Conservation (phyloP, 92 coral and sea anemone species). For the Metridium senile region DNA sequence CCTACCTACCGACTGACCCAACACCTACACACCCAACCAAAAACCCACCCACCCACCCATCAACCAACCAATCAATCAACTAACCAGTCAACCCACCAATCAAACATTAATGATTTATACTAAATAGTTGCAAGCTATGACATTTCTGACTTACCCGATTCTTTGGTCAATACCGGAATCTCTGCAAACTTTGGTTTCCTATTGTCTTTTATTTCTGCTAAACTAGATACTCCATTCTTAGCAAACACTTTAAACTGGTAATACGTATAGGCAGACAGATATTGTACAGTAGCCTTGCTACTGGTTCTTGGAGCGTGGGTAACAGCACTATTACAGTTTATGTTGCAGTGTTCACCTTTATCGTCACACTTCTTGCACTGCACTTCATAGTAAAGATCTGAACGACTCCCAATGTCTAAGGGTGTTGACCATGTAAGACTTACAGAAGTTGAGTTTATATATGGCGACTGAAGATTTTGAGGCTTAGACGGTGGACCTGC, state of each 20-base stretch:
- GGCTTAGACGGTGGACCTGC: constrained; percentile 66
- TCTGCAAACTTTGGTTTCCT: constrained; percentile 16
- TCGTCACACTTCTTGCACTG: constrained; percentile 48
- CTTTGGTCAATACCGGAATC: constrained; percentile 27
- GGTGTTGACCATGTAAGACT: constrained; percentile 47
- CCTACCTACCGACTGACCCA: no score
- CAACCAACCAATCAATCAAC: no score
- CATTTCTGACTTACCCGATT: constrained; percentile 36
- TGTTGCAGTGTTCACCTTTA: constrained; percentile 23
- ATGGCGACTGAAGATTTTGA: not conserved
- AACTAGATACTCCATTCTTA: constrained; percentile 46
- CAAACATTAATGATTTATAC: no score
- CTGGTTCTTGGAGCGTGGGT: not conserved
- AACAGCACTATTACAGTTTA: constrained; percentile 3
- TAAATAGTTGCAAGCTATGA: no score
- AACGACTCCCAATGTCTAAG: constrained; percentile 26
- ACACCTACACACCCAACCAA: no score
- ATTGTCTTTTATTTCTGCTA: constrained; percentile 42
- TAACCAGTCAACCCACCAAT: no score
- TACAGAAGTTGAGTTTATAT: constrained; percentile 38
- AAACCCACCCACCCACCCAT: no score
- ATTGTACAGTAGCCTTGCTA: not conserved
- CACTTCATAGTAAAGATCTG: constrained; percentile 36
- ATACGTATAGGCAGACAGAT: constrained; percentile 14
- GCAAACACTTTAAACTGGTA: constrained; percentile 29